Evolutionary conservation across 2,888 invertebrate species (phyloP), one percentile per base, ranked within the genome.

Genomic region (Dryococelus australis): DNA sequence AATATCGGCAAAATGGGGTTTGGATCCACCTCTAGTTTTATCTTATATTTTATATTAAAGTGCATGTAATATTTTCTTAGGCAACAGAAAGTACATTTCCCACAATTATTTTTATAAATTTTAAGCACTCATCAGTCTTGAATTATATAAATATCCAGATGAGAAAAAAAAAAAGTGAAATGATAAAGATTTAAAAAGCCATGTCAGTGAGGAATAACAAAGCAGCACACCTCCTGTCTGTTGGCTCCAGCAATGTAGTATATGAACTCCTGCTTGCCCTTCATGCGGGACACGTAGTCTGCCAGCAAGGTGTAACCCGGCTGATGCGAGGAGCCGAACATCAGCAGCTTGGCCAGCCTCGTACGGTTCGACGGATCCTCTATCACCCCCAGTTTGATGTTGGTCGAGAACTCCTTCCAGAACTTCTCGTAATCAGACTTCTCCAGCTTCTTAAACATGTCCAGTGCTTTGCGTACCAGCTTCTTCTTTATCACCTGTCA

Each of bases 331-430:
- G 98, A 96, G 90, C 95, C 94, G 95, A 99, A 99, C 90, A 96
- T 95, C 90, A 99, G 94, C 88, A 99, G 94, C 93, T 99, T 99
- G 88, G 99, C 98, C 87, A 99, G 94, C 87, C 99, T 96, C 85
- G 98, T 98, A 88, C 99, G 95, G 94, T 99, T 99, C 90, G 97
- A 96, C 80, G 99, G 97, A 93, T 99, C 99, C 94, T 99, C 99
- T 94, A 99, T 98, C 35, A 99, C 96, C 88, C 99, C 99, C 90
- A 99, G 94, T 93, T 99, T 99, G 90, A 99, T 95, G 93, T 99
- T 99, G 89, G 99, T 99, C 87, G 98, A 98, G 94, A 97, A 99
- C 93, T 99, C 99, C 93, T 98, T 98, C 99, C 99, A 99, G 95
- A 99, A 99, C 91, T 96, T 96, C 43, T 96, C 95, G 92, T 97